Conservation (phyloP, 2,888 invertebrate species). For the Hydraecia micacea region DNA sequence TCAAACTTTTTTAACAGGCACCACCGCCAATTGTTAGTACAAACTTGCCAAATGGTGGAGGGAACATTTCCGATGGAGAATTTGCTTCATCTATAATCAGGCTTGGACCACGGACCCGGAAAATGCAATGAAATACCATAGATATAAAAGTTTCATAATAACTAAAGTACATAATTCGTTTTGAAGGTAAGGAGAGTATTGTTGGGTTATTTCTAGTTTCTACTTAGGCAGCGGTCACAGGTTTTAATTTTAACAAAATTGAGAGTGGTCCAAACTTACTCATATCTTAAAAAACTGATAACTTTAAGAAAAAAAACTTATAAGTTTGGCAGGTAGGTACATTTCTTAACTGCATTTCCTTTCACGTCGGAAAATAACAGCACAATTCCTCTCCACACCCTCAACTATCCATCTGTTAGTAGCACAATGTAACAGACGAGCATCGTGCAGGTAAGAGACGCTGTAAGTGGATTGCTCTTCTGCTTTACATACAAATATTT, state of each 20-base stretch:
- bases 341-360: not conserved
- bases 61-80: not conserved
- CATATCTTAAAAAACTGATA: not conserved
- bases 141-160: not conserved
- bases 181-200: not conserved
- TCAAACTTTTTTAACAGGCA: not conserved
- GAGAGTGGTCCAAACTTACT: not conserved
- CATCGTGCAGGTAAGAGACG: constrained; percentile 87
- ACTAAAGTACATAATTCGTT: not conserved
- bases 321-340: too few species aligned
- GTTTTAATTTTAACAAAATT: not conserved
- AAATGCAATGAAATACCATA: not conserved
- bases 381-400: constrained; percentile 68
- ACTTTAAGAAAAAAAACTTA: too few species aligned
- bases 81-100: not conserved
- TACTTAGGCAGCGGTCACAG: not conserved
- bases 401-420: constrained; percentile 67
- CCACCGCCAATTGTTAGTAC: not conserved
- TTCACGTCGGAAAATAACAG: not conserved
- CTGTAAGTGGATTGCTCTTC: constrained; percentile 89
- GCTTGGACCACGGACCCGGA: not conserved
- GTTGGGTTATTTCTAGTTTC: not conserved
- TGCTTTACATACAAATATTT: constrained; percentile 90
- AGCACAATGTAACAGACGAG: constrained; percentile 83
- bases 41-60: not conserved